Percentiles rank a stretch among this genome's conserved stretches.
Evolutionary conservation across 1,140 invertebrate species (phyloP).

Genomic region (Drosophila kepulauana): DNA sequence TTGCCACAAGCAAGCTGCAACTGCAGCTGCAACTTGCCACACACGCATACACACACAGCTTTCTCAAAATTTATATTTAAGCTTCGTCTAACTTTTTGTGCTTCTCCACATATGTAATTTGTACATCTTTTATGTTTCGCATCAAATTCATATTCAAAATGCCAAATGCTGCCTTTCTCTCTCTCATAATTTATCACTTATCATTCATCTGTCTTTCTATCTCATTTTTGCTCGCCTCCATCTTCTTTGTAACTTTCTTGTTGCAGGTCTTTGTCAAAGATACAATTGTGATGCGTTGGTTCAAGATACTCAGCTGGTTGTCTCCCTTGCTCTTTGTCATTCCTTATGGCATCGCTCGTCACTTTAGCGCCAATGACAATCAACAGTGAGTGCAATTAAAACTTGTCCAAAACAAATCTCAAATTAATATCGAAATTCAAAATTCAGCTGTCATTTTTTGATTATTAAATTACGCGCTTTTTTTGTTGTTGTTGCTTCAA

Average conservation of each 20-base stretch:
- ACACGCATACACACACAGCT: background rate
- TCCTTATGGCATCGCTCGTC: conserved; percentile 88
- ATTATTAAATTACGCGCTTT: too few species aligned
- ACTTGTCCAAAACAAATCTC: too few species aligned
- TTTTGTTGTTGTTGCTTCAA: too few species aligned
- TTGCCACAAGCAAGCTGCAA: background rate
- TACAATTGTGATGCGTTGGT: conserved; percentile 89
- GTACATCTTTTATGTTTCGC: background rate
- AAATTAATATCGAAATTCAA: too few species aligned
- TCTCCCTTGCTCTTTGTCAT: conserved; percentile 88
- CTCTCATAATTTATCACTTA: background rate
- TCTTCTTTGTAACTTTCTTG: background rate
- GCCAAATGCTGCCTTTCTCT: conserved; percentile 8
- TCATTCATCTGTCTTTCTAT: background rate
- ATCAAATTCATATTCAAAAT: conserved; percentile 41
- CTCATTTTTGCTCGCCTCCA: background rate
- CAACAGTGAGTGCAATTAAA: conserved; percentile 86
- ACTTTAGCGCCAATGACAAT: conserved; percentile 86
- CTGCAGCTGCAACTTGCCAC: background rate
- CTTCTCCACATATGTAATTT: background rate
- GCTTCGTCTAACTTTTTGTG: conserved; percentile 11
- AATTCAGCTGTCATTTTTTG: too few species aligned
- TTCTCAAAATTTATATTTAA: conserved; percentile 53
- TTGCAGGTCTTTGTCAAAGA: conserved; percentile 87
- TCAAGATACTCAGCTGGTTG: conserved; percentile 93